These are phyloP conservation scores for Sitobion miscanthi DNA, from an alignment of 1,140 invertebrate species.

Conservation along the genomic window DNA sequence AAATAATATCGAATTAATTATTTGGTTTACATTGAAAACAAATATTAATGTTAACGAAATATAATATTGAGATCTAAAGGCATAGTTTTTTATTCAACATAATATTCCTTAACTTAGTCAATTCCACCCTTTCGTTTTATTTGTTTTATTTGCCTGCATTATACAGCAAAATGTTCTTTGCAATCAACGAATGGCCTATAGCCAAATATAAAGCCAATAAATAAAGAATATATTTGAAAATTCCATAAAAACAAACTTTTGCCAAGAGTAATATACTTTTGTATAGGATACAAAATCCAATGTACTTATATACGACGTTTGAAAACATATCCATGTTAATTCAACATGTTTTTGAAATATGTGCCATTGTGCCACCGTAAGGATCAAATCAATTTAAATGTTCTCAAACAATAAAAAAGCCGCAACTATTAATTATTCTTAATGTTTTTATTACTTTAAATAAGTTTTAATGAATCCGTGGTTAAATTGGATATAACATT, in stretches of 20 bases:
- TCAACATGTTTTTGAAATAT: neutral
- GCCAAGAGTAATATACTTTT: too few relatives aligned
- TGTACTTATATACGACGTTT: too few relatives aligned
- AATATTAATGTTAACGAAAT: neutral
- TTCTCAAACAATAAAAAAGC: neutral
- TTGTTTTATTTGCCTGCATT: neutral
- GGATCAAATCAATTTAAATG: neutral
- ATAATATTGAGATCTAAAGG: too few relatives aligned
- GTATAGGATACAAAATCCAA: too few relatives aligned
- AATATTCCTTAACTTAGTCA: neutral
- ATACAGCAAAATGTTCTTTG: too few relatives aligned
- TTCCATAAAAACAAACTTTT: too few relatives aligned
- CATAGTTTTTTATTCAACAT: too few relatives aligned
- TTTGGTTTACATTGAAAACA: neutral
- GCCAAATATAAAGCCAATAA: too few relatives aligned
- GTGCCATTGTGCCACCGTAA: neutral
- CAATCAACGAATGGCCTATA: too few relatives aligned
- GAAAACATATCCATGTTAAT: neutral
- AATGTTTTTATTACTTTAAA: constrained; percentile 3
- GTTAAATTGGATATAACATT: neutral
- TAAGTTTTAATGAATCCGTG: neutral
- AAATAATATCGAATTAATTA: neutral
- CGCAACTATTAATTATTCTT: neutral
- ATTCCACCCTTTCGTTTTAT: neutral
- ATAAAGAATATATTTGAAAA: too few relatives aligned